Percentiles rank a stretch among this genome's conserved stretches.
phyloP scores from a whole-genome alignment of 2,113 vertebrate genomes.

The Uria aalge region DNA sequence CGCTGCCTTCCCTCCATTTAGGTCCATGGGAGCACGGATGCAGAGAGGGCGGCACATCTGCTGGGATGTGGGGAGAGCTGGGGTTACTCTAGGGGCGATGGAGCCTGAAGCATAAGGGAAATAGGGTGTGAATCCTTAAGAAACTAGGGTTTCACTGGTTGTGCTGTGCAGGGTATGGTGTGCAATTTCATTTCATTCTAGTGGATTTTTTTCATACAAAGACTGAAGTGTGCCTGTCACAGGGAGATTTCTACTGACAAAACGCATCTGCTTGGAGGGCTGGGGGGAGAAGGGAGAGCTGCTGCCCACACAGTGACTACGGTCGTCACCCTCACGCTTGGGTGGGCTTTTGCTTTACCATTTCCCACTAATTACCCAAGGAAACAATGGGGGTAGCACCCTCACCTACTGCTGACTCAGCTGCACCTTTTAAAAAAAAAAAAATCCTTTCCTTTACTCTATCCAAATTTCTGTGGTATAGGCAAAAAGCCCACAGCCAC shows the following conservation, averaged over 20 bases:
- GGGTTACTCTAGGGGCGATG: neutral
- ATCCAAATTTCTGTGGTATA: neutral
- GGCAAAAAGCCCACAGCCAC: neutral
- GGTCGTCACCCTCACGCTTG: no score
- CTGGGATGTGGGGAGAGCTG: neutral
- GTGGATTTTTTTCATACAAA: neutral
- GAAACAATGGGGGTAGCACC: neutral
- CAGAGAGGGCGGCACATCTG: neutral
- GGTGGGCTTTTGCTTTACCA: neutral
- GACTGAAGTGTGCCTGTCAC: neutral
- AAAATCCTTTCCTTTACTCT: neutral
- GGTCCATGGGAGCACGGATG: neutral
- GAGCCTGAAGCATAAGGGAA: neutral
- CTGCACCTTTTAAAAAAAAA: neutral
- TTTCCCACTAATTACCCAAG: neutral
- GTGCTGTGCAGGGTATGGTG: neutral
- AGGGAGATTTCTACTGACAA: neutral
- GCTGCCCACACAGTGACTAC: neutral
- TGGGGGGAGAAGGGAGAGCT: neutral
- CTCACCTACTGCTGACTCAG: neutral
- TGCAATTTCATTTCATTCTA: neutral
- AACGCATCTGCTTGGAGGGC: neutral
- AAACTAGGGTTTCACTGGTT: neutral
- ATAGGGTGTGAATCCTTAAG: neutral
- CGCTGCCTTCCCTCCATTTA: neutral